Conservation (phyloP, 2,113 vertebrate genomes). For the Pseudopipra pipra region DNA sequence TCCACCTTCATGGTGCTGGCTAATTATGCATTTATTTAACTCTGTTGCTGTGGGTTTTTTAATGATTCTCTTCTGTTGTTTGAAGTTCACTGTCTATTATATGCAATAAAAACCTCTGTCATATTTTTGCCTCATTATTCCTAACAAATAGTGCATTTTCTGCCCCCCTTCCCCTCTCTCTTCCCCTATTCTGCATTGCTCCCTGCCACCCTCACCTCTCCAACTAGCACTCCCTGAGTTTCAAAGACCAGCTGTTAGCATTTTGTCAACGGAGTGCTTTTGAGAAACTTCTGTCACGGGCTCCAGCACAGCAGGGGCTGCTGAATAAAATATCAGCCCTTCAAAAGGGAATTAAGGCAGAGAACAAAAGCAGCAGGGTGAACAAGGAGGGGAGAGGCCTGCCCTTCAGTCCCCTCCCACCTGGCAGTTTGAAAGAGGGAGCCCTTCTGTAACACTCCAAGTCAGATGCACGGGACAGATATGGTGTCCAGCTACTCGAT, state of each 20-base stretch:
- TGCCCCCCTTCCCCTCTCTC: background rate
- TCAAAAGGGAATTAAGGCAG: constrained; percentile 75
- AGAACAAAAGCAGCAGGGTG: constrained; percentile 65
- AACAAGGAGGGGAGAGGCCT: constrained; percentile 24
- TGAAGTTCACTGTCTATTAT: constrained; percentile 81
- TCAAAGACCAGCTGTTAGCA: constrained; percentile 81
- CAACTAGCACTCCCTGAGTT: constrained; percentile 65
- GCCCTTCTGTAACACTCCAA: background rate
- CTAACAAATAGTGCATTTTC: constrained; percentile 76
- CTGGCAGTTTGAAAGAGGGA: background rate
- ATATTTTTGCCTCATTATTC: constrained; percentile 82
- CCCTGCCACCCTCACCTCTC: constrained; percentile 60
- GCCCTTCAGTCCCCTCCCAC: background rate
- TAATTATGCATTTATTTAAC: constrained; percentile 87
- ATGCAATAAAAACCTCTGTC: constrained; percentile 80
- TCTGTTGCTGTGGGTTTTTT: constrained; percentile 73
- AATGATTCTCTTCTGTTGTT: constrained; percentile 79
- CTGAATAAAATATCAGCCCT: constrained; percentile 82
- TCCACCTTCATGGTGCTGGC: constrained; percentile 73
- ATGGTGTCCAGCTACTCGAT: background rate
- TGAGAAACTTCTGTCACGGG: constrained; percentile 74
- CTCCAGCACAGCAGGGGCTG: constrained; percentile 72
- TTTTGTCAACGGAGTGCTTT: constrained; percentile 74
- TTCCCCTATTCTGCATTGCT: constrained; percentile 15
- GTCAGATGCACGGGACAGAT: background rate